phyloP scores from a whole-genome alignment of 2,113 vertebrate species.

The Hymenochirus boettgeri region DNA sequence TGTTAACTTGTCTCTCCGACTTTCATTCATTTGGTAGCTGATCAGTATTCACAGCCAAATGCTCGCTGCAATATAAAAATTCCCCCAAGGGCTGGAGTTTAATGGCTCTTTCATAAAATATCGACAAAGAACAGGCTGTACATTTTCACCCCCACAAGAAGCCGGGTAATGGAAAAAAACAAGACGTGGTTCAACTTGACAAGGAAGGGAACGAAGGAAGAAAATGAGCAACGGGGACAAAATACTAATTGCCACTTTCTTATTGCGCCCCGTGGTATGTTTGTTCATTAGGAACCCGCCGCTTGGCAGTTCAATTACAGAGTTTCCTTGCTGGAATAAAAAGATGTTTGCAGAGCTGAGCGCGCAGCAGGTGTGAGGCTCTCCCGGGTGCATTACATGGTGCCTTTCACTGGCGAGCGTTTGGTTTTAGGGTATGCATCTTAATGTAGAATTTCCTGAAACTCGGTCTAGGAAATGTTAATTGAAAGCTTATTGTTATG shows the following conservation, averaged over 20 bases:
- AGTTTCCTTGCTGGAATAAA: conserved; percentile 6
- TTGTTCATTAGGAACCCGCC: conserved; percentile 18
- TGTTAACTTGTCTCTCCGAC: conserved; percentile 4
- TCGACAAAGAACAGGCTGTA: conserved; percentile 9
- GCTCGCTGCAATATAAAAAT: conserved; percentile 1
- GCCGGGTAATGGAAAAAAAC: conserved; percentile 15
- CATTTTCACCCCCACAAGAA: conserved; percentile 13
- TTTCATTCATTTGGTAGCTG: conserved; percentile 8
- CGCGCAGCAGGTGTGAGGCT: conserved; percentile 6
- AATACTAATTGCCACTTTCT: conserved; percentile 27
- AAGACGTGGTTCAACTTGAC: conserved; percentile 19
- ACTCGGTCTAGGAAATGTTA: neutral
- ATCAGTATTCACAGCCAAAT: conserved; percentile 2
- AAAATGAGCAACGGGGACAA: conserved; percentile 23
- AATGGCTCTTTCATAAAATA: conserved; percentile 6
- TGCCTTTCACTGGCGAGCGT: neutral
- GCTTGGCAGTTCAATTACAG: conserved; percentile 28
- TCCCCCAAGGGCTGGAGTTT: neutral
- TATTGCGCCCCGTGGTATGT: conserved; percentile 18
- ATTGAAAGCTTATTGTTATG: conserved; percentile 1
- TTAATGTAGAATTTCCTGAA: conserved; percentile 2
- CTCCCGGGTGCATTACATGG: neutral
- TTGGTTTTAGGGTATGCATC: neutral
- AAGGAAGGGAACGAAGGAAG: conserved; percentile 24
- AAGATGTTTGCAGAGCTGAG: neutral